Conservation (phyloP, 2,113 vertebrate genomes). For the Poecile atricapillus region DNA sequence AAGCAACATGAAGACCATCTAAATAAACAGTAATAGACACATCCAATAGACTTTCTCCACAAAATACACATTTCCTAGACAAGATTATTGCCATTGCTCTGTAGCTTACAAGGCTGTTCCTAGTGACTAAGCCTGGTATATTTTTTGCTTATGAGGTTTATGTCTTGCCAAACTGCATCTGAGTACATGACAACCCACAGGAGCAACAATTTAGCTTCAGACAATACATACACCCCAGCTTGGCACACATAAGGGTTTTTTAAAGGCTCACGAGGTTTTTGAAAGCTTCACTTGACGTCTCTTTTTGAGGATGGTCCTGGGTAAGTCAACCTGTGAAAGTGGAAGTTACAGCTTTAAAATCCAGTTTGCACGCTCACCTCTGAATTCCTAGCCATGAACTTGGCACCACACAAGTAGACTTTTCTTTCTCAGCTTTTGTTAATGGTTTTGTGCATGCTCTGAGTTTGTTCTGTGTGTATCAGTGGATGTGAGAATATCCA, state of each 20-base stretch:
- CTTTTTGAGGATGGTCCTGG: background rate
- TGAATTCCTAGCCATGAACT: background rate
- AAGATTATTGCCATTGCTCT: background rate
- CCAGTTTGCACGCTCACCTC: background rate
- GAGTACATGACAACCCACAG: fast-evolving
- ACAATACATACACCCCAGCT: background rate
- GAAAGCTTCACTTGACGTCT: background rate
- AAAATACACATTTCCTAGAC: background rate
- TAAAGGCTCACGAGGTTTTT: background rate
- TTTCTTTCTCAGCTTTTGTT: background rate
- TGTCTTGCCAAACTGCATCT: background rate
- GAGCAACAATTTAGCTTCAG: background rate
- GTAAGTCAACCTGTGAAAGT: background rate
- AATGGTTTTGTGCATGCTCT: too few species aligned
- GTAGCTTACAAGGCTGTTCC: background rate
- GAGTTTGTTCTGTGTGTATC: background rate
- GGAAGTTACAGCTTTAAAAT: background rate
- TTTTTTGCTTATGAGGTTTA: background rate
- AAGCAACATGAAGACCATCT: background rate
- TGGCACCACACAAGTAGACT: background rate
- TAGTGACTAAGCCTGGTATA: background rate
- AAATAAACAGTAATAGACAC: background rate
- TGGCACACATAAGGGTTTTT: background rate
- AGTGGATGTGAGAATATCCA: background rate
- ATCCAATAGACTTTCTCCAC: background rate